These are phyloP conservation scores for Amiota minor DNA, from an alignment of 2,888 invertebrate species.

Conservation along the genomic window DNA sequence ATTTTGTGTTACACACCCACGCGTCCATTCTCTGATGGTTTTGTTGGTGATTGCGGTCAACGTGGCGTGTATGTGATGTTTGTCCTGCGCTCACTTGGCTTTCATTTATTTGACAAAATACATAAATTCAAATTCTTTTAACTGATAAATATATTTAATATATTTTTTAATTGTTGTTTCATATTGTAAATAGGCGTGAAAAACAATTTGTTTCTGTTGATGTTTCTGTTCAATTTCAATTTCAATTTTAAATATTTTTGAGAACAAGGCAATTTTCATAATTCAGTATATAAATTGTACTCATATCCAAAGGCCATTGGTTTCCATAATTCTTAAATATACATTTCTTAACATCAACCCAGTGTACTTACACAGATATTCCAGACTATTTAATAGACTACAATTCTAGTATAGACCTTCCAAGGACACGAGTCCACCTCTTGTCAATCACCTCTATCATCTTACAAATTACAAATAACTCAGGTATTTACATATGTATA, in stretches of 20 bases:
- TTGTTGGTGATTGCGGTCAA: slow-evolving; percentile 22
- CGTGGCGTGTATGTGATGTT: slow-evolving; percentile 42
- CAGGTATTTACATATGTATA: too few species aligned
- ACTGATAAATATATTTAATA: slow-evolving; percentile 32
- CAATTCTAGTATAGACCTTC: too few species aligned
- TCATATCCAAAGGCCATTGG: too few species aligned
- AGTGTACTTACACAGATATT: too few species aligned
- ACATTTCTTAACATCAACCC: too few species aligned
- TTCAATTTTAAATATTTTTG: too few species aligned
- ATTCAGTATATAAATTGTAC: neutral
- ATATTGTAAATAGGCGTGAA: slow-evolving; percentile 2
- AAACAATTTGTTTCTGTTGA: neutral
- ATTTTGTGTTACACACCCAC: slow-evolving; percentile 50
- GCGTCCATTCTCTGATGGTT: slow-evolving; percentile 45
- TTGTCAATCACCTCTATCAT: too few species aligned
- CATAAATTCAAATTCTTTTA: slow-evolving; percentile 16
- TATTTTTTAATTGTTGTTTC: slow-evolving; percentile 55
- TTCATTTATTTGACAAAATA: slow-evolving; percentile 33
- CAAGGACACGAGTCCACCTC: too few species aligned
- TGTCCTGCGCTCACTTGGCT: slow-evolving; percentile 44
- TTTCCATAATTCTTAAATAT: too few species aligned
- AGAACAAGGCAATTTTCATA: too few species aligned
- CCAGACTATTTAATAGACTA: too few species aligned
- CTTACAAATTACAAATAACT: too few species aligned
- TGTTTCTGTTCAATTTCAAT: neutral